These are phyloP conservation scores for Zaprionus tsacasi DNA, from an alignment of 1,140 invertebrate genomes.

Conservation along the genomic window DNA sequence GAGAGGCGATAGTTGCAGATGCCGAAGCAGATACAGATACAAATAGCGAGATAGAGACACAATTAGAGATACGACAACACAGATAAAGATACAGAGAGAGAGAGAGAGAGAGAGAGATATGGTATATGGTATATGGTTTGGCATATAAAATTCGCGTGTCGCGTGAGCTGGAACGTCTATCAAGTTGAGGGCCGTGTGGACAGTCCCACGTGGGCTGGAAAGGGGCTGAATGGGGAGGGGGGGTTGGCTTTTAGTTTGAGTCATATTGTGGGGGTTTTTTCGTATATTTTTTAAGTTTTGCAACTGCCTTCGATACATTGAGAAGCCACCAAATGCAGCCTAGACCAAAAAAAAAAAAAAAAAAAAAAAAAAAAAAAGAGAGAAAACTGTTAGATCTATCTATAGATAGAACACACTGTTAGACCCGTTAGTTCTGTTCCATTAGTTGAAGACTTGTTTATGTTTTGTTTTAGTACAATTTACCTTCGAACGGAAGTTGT, in stretches of 20 bases:
- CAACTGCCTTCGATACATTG: slow-evolving; percentile 36
- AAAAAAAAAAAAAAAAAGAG: not conserved
- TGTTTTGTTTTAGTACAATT: slow-evolving; percentile 65
- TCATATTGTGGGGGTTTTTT: slow-evolving; percentile 5
- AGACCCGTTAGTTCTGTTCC: slow-evolving; percentile 49
- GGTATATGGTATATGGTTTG: not conserved
- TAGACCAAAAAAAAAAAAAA: slow-evolving; percentile 68
- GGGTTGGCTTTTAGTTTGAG: not conserved
- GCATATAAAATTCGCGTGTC: slow-evolving; percentile 46
- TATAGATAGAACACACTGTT: slow-evolving; percentile 32
- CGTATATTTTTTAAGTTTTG: slow-evolving; percentile 17
- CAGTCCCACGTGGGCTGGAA: not conserved
- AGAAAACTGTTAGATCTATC: slow-evolving; percentile 23
- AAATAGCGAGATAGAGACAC: slow-evolving; percentile 4
- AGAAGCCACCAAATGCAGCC: slow-evolving; percentile 67
- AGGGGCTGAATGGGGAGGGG: not conserved
- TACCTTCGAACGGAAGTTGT: slow-evolving; percentile 30
- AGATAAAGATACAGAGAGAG: slow-evolving; percentile 18
- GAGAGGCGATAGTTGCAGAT: slow-evolving; percentile 29
- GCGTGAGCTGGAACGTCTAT: not conserved
- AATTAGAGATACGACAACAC: not conserved
- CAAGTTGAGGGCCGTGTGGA: not conserved
- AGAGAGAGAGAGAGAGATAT: not conserved
- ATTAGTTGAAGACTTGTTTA: slow-evolving; percentile 56
- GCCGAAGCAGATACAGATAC: slow-evolving; percentile 20